Evolutionary conservation across 2,113 vertebrate species (phyloP).

Genomic region (Probosciger aterrimus): DNA sequence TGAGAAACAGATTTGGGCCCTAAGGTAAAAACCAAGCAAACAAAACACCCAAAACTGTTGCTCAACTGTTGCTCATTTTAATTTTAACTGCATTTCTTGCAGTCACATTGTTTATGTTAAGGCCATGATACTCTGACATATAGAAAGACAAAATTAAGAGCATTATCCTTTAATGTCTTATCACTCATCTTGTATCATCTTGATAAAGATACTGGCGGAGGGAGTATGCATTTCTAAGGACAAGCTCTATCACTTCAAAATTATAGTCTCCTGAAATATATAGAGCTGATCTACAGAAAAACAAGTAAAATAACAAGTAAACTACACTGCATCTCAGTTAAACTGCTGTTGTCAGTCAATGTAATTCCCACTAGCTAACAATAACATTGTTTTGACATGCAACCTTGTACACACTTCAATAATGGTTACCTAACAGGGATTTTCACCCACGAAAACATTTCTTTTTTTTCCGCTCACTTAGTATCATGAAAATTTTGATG

Average conservation of each 20-base stretch:
- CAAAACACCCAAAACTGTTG: rapidly evolving
- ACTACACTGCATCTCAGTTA: not conserved
- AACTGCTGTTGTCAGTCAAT: not conserved
- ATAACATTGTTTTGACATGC: not conserved
- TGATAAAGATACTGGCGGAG: not conserved
- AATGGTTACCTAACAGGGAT: not conserved
- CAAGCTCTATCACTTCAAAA: not conserved
- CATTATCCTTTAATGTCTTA: not conserved
- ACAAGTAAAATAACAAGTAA: not conserved
- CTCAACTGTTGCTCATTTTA: not conserved
- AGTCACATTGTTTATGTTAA: not conserved
- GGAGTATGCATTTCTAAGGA: not conserved
- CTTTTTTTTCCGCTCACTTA: not conserved
- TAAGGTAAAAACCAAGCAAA: rapidly evolving
- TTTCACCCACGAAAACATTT: not conserved
- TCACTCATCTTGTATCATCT: not conserved
- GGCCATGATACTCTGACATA: not conserved
- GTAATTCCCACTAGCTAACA: not conserved
- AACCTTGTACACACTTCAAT: not conserved
- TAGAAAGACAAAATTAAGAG: not conserved
- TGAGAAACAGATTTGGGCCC: rapidly evolving
- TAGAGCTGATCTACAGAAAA: not conserved
- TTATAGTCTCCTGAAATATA: not conserved
- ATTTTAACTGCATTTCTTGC: too few relatives aligned
- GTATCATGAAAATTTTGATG: not conserved